Evolutionary conservation across 1,140 invertebrate genomes (phyloP), one percentile per base, ranked within the genome.

Genomic region (Brachionus sp.): DNA sequence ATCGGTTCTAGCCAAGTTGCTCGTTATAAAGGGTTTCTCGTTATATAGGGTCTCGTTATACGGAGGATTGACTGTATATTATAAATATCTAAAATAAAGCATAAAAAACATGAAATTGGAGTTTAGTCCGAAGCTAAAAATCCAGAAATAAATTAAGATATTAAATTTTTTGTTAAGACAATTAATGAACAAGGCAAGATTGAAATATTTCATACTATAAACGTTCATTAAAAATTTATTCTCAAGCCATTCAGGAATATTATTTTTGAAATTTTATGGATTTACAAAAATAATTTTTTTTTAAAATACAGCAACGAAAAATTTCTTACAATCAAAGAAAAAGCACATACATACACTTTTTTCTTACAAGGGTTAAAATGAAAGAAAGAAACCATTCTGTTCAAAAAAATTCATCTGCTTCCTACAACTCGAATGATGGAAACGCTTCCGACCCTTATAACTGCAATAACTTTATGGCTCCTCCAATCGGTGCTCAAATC

Each of bases 401-500:
- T 5, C 39, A 46, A 46, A 75, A 75, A 9, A 75, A 29, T 46
- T 44, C 33, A 25, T 44, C 16, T 46, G 39, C 6, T 10, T 50
- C 39, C 29, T 53, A 25, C 13, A 57, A 35, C 42, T 62, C 50
- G 12, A 66, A 33, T 19, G 77, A 80, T 23, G 77, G 16, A 57
- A 80, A 33, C 29, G 39, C 62, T 10, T 42, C 77, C 0, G 77
- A 80, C 25, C 77, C 77, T 1, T 80, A 80, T 25, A 80, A 80
- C 37, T 37, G 50, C 6, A 80, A 80, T 35, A 80, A 80, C 25
- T 80, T 80, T 25, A 80, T 80, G 77, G 77, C 77, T 16, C 77
- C 77, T 13, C 77, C 77, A 57, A 80, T 80, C 46, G 77, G 77
- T 12, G 77, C 50, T 66, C 35, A 42, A 42, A 66, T 80, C n/a